These are phyloP conservation scores for Melanophora roralis DNA, from an alignment of 2,888 invertebrate species.

Conservation along the genomic window DNA sequence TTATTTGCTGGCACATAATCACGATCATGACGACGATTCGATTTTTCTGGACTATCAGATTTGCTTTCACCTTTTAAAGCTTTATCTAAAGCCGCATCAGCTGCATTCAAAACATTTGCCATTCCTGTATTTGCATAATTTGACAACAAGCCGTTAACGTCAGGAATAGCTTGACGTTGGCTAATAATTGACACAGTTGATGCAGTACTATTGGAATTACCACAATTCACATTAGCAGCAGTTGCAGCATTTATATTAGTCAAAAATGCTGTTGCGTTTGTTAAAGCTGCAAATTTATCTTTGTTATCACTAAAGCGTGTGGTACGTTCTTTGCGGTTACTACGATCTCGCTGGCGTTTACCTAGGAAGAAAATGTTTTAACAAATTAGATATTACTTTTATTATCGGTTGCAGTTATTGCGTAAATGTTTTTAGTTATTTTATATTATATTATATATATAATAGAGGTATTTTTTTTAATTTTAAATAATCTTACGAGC, in stretches of 20 bases:
- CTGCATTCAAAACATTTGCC: conserved; percentile 66
- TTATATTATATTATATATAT: no score
- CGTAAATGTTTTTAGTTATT: no score
- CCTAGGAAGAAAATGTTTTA: conserved; percentile 66
- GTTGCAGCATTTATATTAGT: conserved; percentile 62
- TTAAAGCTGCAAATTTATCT: conserved; percentile 66
- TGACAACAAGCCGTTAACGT: conserved; percentile 47
- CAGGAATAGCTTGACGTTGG: conserved; percentile 27
- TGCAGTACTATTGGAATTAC: not conserved
- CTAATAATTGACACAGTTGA: conserved; percentile 9
- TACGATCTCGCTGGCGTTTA: conserved; percentile 71
- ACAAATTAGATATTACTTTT: not conserved
- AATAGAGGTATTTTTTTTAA: no score
- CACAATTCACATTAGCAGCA: no score
- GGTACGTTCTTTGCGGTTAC: conserved; percentile 71
- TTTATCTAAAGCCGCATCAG: conserved; percentile 69
- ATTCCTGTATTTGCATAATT: conserved; percentile 28
- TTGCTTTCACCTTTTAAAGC: conserved; percentile 62
- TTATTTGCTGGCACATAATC: conserved; percentile 21
- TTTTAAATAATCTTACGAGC: no score
- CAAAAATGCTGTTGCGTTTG: conserved; percentile 64
- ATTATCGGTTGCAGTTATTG: no score
- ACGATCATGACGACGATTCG: not conserved
- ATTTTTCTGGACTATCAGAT: conserved; percentile 21
- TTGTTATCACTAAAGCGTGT: conserved; percentile 77